These are phyloP conservation scores for Apostichopus japonicus DNA, from an alignment of 35 echinoderm and acorn worm genomes.

Conservation along the genomic window DNA sequence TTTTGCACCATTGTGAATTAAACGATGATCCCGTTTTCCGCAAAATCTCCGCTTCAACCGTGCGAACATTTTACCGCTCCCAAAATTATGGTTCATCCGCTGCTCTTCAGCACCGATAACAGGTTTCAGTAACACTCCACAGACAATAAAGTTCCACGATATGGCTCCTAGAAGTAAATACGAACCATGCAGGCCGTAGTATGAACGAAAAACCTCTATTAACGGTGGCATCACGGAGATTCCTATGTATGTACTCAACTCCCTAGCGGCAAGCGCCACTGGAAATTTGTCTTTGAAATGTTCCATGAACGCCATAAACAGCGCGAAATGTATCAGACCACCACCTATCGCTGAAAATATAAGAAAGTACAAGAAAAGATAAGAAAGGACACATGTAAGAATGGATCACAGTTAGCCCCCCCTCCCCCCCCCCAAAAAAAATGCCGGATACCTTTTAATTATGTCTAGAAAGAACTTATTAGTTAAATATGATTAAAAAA, in stretches of 20 bases:
- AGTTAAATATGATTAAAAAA: too few relatives aligned
- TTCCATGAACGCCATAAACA: slow-evolving; percentile 19
- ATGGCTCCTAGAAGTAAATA: slow-evolving; percentile 17
- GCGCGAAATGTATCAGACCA: slow-evolving; percentile 7
- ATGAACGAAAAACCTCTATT: not conserved
- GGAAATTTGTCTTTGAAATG: slow-evolving; percentile 22
- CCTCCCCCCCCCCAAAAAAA: too few relatives aligned
- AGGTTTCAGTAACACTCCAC: slow-evolving; percentile 13
- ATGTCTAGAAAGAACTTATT: too few relatives aligned
- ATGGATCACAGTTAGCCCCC: too few relatives aligned
- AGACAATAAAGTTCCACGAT: slow-evolving; percentile 4
- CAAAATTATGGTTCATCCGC: too few relatives aligned
- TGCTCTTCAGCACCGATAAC: not conserved
- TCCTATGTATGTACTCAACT: slow-evolving; percentile 13
- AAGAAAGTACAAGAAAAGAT: not conserved
- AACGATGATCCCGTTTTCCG: not conserved
- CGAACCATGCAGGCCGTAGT: slow-evolving; percentile 11
- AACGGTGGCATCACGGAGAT: slow-evolving; percentile 29
- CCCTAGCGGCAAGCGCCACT: not conserved
- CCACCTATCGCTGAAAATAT: slow-evolving; percentile 26
- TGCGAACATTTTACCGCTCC: not conserved
- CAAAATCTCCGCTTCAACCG: not conserved
- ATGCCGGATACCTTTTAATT: too few relatives aligned
- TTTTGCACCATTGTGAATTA: not conserved
- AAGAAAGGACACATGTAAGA: too few relatives aligned